A percentile compares a stretch with the other conserved stretches of the same genome.
These are phyloP conservation scores for Panonychus citri DNA, from an alignment of 1,140 invertebrate species.

Conservation along the genomic window DNA sequence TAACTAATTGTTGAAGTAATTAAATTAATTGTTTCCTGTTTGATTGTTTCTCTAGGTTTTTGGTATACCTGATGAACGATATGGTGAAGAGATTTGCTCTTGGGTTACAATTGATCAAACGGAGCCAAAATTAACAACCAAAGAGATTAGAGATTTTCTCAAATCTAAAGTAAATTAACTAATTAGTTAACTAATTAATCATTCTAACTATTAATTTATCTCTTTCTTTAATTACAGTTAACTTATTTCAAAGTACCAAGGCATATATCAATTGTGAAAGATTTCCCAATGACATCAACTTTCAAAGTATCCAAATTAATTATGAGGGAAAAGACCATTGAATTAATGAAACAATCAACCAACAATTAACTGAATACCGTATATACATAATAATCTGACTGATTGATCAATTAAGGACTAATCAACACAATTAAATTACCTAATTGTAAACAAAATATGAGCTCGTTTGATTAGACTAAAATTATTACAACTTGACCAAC, in stretches of 20 bases:
- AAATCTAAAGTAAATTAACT: conserved; percentile 8
- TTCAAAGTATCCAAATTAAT: conserved; percentile 30
- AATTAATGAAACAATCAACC: neutral
- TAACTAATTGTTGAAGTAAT: neutral
- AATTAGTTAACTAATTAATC: neutral
- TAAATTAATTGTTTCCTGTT: neutral
- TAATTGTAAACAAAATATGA: too few species aligned
- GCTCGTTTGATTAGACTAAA: too few species aligned
- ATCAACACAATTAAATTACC: too few species aligned
- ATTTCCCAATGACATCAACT: conserved; percentile 54
- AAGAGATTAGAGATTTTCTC: conserved; percentile 12
- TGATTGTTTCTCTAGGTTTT: conserved; percentile 18
- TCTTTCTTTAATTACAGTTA: conserved; percentile 25
- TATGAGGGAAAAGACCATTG: neutral
- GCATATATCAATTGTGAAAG: conserved; percentile 39
- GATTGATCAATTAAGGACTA: too few species aligned
- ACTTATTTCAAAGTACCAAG: conserved; percentile 58
- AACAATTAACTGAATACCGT: too few species aligned
- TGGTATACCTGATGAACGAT: conserved; percentile 28
- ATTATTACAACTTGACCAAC: too few species aligned
- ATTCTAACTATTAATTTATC: neutral
- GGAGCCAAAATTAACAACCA: conserved; percentile 13
- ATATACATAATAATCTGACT: too few species aligned
- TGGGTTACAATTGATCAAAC: conserved; percentile 26
- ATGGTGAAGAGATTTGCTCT: conserved; percentile 30